These are phyloP conservation scores for Sinella curviseta DNA, from an alignment of 1,140 invertebrate species.

Conservation along the genomic window DNA sequence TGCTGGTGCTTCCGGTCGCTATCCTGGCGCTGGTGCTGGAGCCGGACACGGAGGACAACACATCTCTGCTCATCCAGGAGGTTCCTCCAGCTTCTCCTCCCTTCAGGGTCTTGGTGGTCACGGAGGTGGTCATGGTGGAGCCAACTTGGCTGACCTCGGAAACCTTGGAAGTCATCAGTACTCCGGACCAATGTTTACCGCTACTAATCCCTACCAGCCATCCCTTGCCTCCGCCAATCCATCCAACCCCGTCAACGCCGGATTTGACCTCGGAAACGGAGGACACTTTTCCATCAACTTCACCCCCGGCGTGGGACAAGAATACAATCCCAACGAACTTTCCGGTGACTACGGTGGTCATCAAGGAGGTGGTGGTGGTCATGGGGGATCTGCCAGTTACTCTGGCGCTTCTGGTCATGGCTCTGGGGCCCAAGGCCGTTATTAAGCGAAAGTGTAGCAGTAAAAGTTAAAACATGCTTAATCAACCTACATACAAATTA, in stretches of 20 bases:
- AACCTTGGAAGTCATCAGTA: neutral
- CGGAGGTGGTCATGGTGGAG: neutral
- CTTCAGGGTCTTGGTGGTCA: neutral
- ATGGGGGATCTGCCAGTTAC: neutral
- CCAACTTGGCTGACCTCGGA: neutral
- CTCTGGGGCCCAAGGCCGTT: neutral
- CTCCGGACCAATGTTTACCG: constrained; percentile 23
- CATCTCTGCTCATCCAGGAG: neutral
- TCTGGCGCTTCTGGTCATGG: neutral
- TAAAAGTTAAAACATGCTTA: no score
- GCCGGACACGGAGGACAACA: neutral
- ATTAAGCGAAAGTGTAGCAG: no score
- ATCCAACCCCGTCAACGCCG: constrained; percentile 43
- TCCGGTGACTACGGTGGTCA: neutral
- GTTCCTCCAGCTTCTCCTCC: constrained; percentile 8
- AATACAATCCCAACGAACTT: constrained; percentile 29
- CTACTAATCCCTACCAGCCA: constrained; percentile 40
- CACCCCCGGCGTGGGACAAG: constrained; percentile 38
- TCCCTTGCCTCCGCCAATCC: neutral
- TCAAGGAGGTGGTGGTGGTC: neutral
- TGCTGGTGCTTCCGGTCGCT: neutral
- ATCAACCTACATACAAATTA: no score
- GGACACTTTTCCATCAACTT: constrained; percentile 48
- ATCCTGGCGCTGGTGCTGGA: neutral
- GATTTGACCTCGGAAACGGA: constrained; percentile 48